Conservation (phyloP, 2,888 invertebrate genomes). For the Ametastegia equiseti region DNA sequence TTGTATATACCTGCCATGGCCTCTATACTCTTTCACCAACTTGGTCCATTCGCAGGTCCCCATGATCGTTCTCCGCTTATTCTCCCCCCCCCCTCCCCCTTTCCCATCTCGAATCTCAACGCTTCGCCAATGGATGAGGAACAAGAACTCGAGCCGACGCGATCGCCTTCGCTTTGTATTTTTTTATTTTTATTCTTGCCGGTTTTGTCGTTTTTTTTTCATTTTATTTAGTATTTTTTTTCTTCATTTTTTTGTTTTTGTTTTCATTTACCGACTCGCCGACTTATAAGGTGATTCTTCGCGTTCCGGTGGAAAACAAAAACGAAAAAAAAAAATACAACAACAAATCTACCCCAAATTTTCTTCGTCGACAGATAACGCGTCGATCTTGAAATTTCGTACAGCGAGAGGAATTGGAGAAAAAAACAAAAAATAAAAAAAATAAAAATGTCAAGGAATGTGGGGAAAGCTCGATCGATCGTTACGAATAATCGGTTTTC, state of each 20-base stretch:
- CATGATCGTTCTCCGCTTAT: neutral
- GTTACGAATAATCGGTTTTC: neutral
- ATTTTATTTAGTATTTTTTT: constrained; percentile 35
- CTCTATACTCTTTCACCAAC: no score
- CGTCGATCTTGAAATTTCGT: no score
- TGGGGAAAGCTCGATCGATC: neutral
- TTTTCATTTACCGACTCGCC: constrained; percentile 59
- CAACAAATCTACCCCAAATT: no score
- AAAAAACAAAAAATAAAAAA: neutral
- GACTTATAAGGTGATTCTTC: constrained; percentile 73
- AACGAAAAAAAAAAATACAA: neutral
- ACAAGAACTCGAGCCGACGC: constrained; percentile 45
- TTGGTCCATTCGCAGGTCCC: neutral
- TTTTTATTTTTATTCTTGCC: neutral
- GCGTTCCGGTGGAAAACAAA: constrained; percentile 69
- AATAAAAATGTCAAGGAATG: neutral
- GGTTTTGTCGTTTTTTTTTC: constrained; percentile 45
- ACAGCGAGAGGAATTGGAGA: neutral
- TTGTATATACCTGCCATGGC: constrained; percentile 3
- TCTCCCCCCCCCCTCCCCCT: constrained; percentile 41
- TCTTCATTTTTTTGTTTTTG: neutral
- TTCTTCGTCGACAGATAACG: no score
- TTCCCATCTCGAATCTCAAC: constrained; percentile 19
- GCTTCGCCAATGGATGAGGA: constrained; percentile 34
- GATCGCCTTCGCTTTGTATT: constrained; percentile 42